These are phyloP conservation scores for Pandemis cinnamomeana DNA, from an alignment of 2,888 invertebrate genomes.

Conservation along the genomic window DNA sequence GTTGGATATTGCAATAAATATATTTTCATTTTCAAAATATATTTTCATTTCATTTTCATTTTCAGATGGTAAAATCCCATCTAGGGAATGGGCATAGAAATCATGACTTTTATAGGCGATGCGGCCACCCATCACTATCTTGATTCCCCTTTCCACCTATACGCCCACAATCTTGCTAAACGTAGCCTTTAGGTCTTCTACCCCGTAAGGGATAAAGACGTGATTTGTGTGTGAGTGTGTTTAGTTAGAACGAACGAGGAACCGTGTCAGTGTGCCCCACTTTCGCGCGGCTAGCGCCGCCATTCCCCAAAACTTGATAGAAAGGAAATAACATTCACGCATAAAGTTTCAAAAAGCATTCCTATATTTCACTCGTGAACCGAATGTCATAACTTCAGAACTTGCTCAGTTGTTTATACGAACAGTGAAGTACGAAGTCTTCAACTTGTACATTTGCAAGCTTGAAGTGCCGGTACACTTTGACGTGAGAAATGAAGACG, in stretches of 20 bases:
- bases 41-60: too few species aligned
- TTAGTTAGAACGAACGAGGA: background rate
- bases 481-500: background rate
- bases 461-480: background rate
- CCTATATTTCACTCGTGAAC: background rate
- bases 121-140: too few species aligned
- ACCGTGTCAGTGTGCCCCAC: background rate
- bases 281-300: background rate
- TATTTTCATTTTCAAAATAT: too few species aligned
- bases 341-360: conserved; percentile 7
- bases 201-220: too few species aligned
- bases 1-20: too few species aligned
- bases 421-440: background rate
- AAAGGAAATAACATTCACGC: conserved; percentile 1
- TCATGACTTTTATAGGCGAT: too few species aligned
- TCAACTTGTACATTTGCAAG: conserved; percentile 1
- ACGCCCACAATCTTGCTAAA: too few species aligned
- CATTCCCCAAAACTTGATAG: background rate
- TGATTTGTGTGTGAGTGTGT: too few species aligned
- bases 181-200: too few species aligned
- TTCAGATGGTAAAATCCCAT: too few species aligned
- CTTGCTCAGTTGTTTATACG: conserved; percentile 1
- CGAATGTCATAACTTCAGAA: conserved; percentile 7
- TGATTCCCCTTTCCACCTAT: too few species aligned
- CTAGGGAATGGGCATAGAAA: too few species aligned